A percentile compares a stretch with the other conserved stretches of the same genome.
phyloP scores from a whole-genome alignment of 2,797 vertebrate species.

The Sebastolobus alascanus region DNA sequence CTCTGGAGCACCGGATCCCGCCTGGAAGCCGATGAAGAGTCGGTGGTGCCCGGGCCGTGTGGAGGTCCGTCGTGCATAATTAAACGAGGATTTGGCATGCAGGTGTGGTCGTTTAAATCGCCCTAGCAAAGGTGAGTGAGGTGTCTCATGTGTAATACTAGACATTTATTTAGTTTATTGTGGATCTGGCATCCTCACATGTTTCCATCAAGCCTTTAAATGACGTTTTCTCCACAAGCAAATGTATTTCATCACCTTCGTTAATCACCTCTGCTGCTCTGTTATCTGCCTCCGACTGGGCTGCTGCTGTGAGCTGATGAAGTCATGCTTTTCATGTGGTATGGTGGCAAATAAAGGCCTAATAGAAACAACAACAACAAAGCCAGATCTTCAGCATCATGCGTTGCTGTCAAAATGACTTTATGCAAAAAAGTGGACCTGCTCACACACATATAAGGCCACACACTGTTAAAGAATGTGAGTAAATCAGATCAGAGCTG shows the following conservation, averaged over 20 bases:
- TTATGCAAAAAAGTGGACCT: background rate
- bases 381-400: background rate
- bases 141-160: background rate
- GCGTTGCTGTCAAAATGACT: background rate
- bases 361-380: conserved; percentile 20
- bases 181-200: background rate
- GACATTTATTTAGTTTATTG: background rate
- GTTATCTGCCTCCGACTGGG: background rate
- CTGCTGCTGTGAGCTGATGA: conserved; percentile 7
- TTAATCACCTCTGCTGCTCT: background rate
- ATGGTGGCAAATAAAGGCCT: conserved; percentile 21
- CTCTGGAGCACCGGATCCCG: conserved; percentile 24
- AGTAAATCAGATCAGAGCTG: conserved; percentile 34
- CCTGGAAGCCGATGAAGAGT: conserved; percentile 44
- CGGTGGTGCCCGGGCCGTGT: conserved; percentile 46
- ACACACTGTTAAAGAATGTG: background rate
- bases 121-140: conserved; percentile 37
- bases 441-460: background rate
- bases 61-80: conserved; percentile 52
- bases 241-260: background rate
- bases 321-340: conserved; percentile 16
- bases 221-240: background rate
- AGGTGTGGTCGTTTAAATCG: background rate
- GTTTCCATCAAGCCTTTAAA: background rate
- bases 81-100: background rate